A percentile compares a stretch with the other conserved stretches of the same genome.
Conservation (phyloP, 2,113 vertebrate species). For the Thryonomys swinderianus region DNA sequence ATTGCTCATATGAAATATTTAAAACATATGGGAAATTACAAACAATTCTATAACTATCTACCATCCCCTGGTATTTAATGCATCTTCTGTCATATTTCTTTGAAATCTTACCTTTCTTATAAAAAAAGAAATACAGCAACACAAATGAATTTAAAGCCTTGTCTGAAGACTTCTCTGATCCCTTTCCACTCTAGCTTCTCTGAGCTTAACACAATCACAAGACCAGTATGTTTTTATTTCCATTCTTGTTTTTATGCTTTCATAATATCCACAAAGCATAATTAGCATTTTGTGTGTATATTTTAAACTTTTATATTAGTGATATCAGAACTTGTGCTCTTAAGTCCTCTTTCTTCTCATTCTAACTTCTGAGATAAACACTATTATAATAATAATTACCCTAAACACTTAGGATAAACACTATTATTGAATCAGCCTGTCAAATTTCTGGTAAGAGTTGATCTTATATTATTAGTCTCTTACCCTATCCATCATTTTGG, state of each 20-base stretch:
- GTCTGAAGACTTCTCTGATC: background rate
- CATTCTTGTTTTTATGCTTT: background rate
- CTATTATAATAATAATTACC: too few relatives aligned
- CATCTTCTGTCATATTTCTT: constrained; percentile 1
- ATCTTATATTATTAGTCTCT: constrained; percentile 6
- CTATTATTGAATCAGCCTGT: background rate
- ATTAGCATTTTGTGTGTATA: background rate
- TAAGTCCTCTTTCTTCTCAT: background rate
- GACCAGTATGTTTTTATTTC: background rate
- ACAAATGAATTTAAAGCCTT: background rate
- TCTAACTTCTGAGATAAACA: background rate
- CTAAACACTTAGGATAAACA: too few relatives aligned
- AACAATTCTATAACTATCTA: background rate
- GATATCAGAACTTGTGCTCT: background rate
- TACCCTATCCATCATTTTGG: background rate
- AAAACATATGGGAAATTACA: constrained; percentile 16
- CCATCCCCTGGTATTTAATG: background rate
- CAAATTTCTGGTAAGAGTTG: background rate
- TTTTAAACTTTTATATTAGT: constrained; percentile 26
- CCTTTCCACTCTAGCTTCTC: background rate
- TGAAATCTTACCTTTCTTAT: background rate
- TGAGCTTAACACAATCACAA: background rate
- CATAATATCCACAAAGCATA: background rate
- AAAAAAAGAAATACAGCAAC: background rate
- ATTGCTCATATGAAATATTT: background rate